Evolutionary conservation across 2,888 invertebrate genomes (phyloP), one percentile per base, ranked within the genome.

Genomic region (Microdon myrmicae): DNA sequence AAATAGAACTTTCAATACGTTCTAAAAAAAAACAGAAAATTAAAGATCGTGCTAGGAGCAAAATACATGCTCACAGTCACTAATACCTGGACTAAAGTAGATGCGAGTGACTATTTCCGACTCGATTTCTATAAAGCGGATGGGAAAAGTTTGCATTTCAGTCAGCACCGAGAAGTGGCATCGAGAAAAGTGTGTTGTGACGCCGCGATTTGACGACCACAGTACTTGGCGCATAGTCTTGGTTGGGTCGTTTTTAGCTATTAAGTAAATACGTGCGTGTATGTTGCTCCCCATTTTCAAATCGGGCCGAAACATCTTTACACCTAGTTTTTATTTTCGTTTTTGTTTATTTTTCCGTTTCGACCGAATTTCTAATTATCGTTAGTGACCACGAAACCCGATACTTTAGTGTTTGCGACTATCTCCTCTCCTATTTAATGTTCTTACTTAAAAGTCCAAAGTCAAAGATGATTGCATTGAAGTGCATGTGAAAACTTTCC

Each of bases 181-280:
- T 47, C 45, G 54, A 54, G 54, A 66, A 66, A 59, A 59, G 66
- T 53, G 59, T 43, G 66, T 66, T 59, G 66, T 59, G 47, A 66
- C 59, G 66, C 54, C 45, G 38, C 59, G 59, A 34, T n/a, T 51
- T 6, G 22, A 54, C 53, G 54, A 59, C 41, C 8, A 35, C 19
- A 53, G 43, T 58, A 54, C 43, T 49, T 35, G 32, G 38, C 39
- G 32, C 47, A 16, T 31, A 45, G 58, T 29, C 28, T 41, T 31
- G 53, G 54, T 59, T 54, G 66, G 53, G 43, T 58, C 58, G 64
- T 64, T 64, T 64, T 64, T 64, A 64, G 64, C 48, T 53, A 34
- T 48, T 5, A 29, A 28, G 3, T 14, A n/a, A 12, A 19, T n/a
- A n/a, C n/a, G n/a, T n/a, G n/a, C n/a, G n/a, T n/a, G n/a, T n/a